phyloP scores from a whole-genome alignment of 2,888 invertebrate species.

The Phengaris arion region DNA sequence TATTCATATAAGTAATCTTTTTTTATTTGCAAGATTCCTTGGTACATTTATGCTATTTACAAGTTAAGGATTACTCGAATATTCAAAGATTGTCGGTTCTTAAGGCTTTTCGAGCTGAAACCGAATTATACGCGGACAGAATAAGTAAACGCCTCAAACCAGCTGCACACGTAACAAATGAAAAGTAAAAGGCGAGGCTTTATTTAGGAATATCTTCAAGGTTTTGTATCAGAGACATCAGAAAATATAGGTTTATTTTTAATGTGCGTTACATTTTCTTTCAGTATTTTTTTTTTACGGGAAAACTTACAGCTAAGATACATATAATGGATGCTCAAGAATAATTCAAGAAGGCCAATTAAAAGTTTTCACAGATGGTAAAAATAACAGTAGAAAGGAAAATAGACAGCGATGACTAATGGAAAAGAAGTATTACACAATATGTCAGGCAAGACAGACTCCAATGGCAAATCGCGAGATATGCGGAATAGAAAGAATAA shows the following conservation, averaged over 20 bases:
- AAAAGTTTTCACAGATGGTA: too few relatives aligned
- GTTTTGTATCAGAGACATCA: background rate
- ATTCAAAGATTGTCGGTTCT: conserved; percentile 17
- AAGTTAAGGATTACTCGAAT: conserved; percentile 13
- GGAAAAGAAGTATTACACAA: too few relatives aligned
- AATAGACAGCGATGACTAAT: too few relatives aligned
- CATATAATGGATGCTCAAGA: too few relatives aligned
- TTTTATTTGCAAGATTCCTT: background rate
- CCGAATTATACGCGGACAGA: background rate
- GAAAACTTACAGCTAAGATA: too few relatives aligned
- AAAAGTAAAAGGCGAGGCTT: conserved; percentile 8
- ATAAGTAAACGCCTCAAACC: conserved; percentile 5
- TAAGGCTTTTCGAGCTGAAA: conserved; percentile 7
- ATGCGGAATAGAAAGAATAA: too few relatives aligned
- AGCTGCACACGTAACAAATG: conserved; percentile 20
- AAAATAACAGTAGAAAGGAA: too few relatives aligned
- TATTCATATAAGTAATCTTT: background rate
- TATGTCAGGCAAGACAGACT: too few relatives aligned
- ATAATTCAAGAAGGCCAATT: too few relatives aligned
- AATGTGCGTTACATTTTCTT: background rate
- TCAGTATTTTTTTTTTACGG: background rate
- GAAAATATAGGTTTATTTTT: background rate
- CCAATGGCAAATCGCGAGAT: too few relatives aligned
- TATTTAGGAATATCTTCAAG: background rate
- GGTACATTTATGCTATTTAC: conserved; percentile 5